Conservation (phyloP, 2,888 invertebrate genomes). For the Luperina nickerlii region DNA sequence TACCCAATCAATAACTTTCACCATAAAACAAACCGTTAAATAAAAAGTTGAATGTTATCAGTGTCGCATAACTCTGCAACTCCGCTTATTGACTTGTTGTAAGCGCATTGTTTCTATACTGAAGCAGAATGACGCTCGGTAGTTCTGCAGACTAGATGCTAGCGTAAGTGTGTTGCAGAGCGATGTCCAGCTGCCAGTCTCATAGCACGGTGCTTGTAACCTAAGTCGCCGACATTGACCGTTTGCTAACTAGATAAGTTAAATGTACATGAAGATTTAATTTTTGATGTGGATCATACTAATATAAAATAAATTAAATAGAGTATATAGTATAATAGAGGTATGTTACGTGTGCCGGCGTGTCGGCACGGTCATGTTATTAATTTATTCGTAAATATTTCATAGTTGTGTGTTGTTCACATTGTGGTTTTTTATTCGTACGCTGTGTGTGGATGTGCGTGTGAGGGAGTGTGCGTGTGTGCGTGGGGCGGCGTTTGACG, state of each 20-base stretch:
- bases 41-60: conserved; percentile 30
- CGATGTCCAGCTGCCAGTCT: not conserved
- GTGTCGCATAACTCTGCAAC: conserved; percentile 48
- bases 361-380: conserved; percentile 61
- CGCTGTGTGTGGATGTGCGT: conserved; percentile 58
- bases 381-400: conserved; percentile 69
- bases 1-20: conserved; percentile 36
- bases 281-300: conserved; percentile 81
- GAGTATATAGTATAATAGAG: conserved; percentile 64
- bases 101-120: conserved; percentile 19
- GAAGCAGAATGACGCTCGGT: conserved; percentile 2
- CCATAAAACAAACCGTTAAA: conserved; percentile 20
- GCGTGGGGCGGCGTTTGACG: conserved; percentile 29
- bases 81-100: conserved; percentile 49
- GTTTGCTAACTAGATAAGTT: conserved; percentile 77
- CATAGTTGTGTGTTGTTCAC: conserved; percentile 75
- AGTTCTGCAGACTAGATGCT: conserved; percentile 10
- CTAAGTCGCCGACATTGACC: conserved; percentile 28
- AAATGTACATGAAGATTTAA: conserved; percentile 76
- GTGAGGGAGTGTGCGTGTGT: conserved; percentile 30
- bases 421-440: conserved; percentile 69
- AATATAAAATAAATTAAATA: conserved; percentile 71
- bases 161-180: conserved; percentile 32
- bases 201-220: not conserved
- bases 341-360: conserved; percentile 57